Conservation (phyloP, 2,113 vertebrate species). For the Cavia porcellus region DNA sequence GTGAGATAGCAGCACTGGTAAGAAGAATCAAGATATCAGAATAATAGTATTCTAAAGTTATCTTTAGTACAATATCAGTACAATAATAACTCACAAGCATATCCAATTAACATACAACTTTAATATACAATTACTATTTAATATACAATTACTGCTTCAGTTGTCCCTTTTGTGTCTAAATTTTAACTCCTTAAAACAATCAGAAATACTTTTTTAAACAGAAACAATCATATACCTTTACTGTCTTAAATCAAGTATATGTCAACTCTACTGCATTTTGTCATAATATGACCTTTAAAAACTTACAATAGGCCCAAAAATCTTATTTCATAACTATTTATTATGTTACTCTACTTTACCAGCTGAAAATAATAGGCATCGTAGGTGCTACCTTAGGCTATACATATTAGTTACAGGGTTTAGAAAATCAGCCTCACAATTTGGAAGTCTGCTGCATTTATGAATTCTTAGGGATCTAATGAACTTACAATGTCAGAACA, state of each 20-base stretch:
- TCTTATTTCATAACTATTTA: background rate
- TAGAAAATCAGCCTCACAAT: background rate
- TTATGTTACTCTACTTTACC: constrained; percentile 18
- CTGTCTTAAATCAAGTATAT: background rate
- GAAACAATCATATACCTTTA: background rate
- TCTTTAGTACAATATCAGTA: background rate
- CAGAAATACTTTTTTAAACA: background rate
- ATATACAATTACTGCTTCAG: background rate
- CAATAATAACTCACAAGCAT: background rate
- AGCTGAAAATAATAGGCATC: background rate
- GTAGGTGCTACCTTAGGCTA: background rate
- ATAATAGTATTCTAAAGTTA: background rate
- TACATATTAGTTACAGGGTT: background rate
- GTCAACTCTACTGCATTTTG: background rate
- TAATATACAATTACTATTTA: background rate
- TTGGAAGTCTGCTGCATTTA: background rate
- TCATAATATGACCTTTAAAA: background rate
- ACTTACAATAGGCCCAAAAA: background rate
- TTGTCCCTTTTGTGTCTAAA: background rate
- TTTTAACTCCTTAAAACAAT: background rate
- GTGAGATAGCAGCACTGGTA: background rate
- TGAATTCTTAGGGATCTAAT: background rate
- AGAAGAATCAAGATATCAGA: background rate
- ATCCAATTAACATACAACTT: background rate
- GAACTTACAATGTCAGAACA: background rate